A percentile compares a stretch with the other conserved stretches of the same genome.
phyloP scores from a whole-genome alignment of 2,888 invertebrate species.

The Sinodicranocentrus sp. region DNA sequence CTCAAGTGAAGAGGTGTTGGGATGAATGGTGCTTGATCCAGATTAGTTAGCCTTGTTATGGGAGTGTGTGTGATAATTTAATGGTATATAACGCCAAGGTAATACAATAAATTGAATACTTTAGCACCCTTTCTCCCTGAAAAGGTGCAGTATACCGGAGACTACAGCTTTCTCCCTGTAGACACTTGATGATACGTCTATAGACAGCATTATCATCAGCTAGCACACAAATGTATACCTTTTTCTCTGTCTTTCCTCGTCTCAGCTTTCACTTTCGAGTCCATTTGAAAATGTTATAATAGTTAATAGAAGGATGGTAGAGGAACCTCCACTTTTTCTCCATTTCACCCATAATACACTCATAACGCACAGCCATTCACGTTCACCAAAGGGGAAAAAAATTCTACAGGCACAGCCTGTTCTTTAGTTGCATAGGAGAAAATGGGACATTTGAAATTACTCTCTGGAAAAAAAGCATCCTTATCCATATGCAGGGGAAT shows the following conservation, averaged over 20 bases:
- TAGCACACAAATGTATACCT: background rate
- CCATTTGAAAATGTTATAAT: constrained; percentile 23
- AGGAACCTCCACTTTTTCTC: constrained; percentile 26
- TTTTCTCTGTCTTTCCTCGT: background rate
- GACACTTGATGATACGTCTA: background rate
- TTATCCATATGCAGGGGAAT: too few species aligned
- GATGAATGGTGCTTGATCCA: constrained; percentile 65
- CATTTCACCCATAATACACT: constrained; percentile 44
- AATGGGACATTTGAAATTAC: constrained; percentile 35
- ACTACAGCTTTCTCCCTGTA: background rate
- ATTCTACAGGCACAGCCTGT: background rate
- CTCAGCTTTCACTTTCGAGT: constrained; percentile 47
- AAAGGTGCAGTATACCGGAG: constrained; percentile 4
- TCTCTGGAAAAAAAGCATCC: background rate
- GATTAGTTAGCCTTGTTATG: constrained; percentile 53
- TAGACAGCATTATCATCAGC: background rate
- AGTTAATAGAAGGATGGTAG: background rate
- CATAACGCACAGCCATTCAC: constrained; percentile 32
- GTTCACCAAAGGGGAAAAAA: background rate
- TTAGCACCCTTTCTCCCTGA: constrained; percentile 15
- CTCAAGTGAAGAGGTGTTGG: constrained; percentile 23
- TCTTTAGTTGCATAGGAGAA: background rate
- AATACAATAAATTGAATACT: constrained; percentile 55
- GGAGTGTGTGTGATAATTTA: constrained; percentile 33
- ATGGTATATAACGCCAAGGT: constrained; percentile 28